A percentile compares a stretch with the other conserved stretches of the same genome.
These are phyloP conservation scores for Solenopsis fugax DNA, from an alignment of 1,140 invertebrate genomes.

Conservation along the genomic window DNA sequence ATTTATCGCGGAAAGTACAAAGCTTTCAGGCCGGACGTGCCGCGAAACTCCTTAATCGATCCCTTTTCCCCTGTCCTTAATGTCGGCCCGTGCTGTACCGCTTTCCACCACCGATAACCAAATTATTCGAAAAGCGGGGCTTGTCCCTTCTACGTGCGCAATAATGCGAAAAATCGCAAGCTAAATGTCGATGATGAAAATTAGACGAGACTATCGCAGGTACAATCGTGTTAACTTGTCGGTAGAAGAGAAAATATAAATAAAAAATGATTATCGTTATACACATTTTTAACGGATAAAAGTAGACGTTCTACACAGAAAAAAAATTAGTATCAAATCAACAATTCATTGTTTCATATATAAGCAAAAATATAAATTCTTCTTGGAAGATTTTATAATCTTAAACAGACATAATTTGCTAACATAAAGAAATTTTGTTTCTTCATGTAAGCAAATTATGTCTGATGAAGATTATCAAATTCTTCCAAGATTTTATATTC, in stretches of 20 bases:
- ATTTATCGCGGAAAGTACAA: slow-evolving; percentile 73
- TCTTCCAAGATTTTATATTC: too few relatives aligned
- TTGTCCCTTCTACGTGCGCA: neutral
- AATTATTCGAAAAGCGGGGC: slow-evolving; percentile 74
- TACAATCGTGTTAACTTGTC: neutral
- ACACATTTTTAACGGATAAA: neutral
- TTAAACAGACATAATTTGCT: too few relatives aligned
- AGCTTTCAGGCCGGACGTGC: slow-evolving; percentile 76
- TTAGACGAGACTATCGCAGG: neutral
- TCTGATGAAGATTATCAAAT: too few relatives aligned
- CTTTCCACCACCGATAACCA: slow-evolving; percentile 78
- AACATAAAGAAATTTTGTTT: too few relatives aligned
- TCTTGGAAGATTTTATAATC: too few relatives aligned
- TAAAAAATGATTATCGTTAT: neutral
- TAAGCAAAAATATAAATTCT: too few relatives aligned
- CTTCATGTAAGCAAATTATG: too few relatives aligned
- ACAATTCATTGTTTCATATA: too few relatives aligned
- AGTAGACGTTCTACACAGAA: neutral
- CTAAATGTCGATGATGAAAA: slow-evolving; percentile 41
- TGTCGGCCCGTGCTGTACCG: slow-evolving; percentile 66
- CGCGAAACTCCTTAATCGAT: slow-evolving; percentile 78
- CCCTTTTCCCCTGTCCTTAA: slow-evolving; percentile 62
- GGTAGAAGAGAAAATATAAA: neutral
- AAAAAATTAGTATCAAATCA: too few relatives aligned
- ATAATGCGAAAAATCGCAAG: neutral